Base-by-base conservation (phyloP, 2,797 vertebrate genomes). In the Tenualosa ilisha region DNA sequence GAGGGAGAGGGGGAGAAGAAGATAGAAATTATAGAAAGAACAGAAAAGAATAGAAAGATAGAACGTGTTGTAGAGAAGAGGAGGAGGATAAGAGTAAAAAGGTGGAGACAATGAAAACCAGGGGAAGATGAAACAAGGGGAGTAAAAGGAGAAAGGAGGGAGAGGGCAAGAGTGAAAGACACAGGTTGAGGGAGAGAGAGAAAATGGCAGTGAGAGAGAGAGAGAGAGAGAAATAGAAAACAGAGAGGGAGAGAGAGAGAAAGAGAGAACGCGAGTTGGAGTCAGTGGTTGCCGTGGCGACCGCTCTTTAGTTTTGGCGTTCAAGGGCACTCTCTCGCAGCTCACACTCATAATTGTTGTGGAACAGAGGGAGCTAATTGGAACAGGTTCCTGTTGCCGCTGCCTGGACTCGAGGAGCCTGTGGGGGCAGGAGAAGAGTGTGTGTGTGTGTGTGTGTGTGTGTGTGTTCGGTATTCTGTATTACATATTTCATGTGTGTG, bases 271-370 rank as follows among this genome's bases (percentile, higher is more conserved):
- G 15, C 3, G 26, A 72, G 65, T 24, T n/a, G 22, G 13, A 15
- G 65, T 72, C n/a, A 72, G 13, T 6, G 65, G 65, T 89, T 89
- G 84, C 85, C 81, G 53, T 85, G 87, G 88, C 61, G 61, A 87
- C 86, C 63, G 31, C 65, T 82, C 49, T 72, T 84, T 84, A 63
- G 86, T 88, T 84, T 82, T 84, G 84, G 75, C 37, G 79, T 81
- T 86, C 82, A 86, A 87, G 84, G 84, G 85, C 86, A 75, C 63
- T 83, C 81, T 82, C 68, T 81, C 46, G 11, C n/a, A 15, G n/a
- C 26, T 17, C 24, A 54, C 81, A 68, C 75, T 88, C n/a, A 81
- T 63, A 79, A 61, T 75, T 53, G 84, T 20, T 53, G 51, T 17
- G 54, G 31, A 51, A 84, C 51, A 85, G 75, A 82, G 54, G 8